phyloP scores from a whole-genome alignment of 2,113 vertebrate genomes.

The Anas platyrhynchos region DNA sequence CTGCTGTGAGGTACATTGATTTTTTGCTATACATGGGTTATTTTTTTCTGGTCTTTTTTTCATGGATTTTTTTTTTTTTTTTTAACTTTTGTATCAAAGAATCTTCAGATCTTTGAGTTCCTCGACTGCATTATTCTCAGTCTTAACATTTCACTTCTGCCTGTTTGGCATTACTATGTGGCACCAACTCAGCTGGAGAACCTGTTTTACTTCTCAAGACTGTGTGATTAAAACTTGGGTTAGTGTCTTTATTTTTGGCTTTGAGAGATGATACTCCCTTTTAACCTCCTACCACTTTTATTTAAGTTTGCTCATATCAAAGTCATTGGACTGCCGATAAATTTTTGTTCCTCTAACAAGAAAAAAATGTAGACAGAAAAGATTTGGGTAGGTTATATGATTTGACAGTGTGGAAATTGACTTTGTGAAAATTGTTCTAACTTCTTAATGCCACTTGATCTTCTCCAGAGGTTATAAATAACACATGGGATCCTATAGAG shows the following conservation, averaged over 20 bases:
- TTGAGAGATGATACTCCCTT: neutral
- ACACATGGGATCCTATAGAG: neutral
- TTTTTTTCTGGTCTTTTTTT: slow-evolving; percentile 20
- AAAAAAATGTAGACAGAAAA: neutral
- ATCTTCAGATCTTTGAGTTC: neutral
- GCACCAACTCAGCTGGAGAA: neutral
- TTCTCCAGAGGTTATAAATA: neutral
- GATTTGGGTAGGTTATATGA: neutral
- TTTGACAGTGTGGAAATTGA: neutral
- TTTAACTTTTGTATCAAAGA: neutral
- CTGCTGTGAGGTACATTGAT: slow-evolving; percentile 22
- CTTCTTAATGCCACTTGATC: neutral
- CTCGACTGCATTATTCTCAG: neutral
- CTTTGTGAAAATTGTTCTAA: slow-evolving; percentile 12
- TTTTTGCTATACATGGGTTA: neutral
- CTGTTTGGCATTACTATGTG: neutral
- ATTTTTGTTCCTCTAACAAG: neutral
- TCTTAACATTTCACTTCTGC: neutral
- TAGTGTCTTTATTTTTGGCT: neutral
- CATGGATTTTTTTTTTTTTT: slow-evolving; percentile 8
- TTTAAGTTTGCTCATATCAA: neutral
- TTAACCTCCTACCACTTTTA: neutral
- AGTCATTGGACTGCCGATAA: neutral
- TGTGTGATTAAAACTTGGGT: neutral
- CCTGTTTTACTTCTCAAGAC: neutral